A percentile compares a stretch with the other conserved stretches of the same genome.
Conservation (phyloP, 1,140 invertebrate species). For the Saccostrea echinata region DNA sequence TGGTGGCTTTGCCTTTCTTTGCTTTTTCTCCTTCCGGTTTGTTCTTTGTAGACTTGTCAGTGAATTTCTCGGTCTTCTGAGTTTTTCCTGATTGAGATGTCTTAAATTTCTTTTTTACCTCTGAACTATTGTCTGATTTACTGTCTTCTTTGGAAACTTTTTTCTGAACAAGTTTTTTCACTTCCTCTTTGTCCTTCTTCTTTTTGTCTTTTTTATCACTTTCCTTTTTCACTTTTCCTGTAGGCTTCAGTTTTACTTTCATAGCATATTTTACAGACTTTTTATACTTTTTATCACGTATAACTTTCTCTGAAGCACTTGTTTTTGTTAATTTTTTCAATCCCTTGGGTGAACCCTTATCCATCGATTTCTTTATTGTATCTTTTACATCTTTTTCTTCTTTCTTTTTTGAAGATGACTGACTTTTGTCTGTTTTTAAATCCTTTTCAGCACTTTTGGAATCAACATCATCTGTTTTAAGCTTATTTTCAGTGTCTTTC, state of each 20-base stretch:
- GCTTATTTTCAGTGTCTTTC: background rate
- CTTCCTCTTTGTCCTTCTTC: slow-evolving; percentile 37
- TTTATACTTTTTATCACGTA: slow-evolving; percentile 40
- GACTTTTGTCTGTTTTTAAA: background rate
- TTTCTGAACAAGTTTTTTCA: slow-evolving; percentile 31
- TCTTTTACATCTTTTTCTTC: background rate
- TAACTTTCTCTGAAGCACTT: slow-evolving; percentile 24
- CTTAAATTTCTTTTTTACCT: slow-evolving; percentile 9
- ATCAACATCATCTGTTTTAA: background rate
- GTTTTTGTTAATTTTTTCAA: slow-evolving; percentile 29
- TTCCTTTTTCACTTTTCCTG: slow-evolving; percentile 49
- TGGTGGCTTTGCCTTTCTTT: slow-evolving; percentile 32
- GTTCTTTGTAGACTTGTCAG: background rate
- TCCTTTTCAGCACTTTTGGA: background rate
- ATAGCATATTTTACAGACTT: slow-evolving; percentile 36
- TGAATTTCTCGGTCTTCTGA: background rate
- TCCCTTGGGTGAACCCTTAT: background rate
- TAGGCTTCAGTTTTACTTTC: slow-evolving; percentile 24
- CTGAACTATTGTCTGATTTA: slow-evolving; percentile 36
- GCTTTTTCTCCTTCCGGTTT: slow-evolving; percentile 11
- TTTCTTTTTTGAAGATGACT: background rate
- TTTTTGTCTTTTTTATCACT: slow-evolving; percentile 25
- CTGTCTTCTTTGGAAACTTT: slow-evolving; percentile 41
- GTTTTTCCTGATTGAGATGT: slow-evolving; percentile 30
- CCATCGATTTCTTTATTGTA: background rate